Evolutionary conservation across 2,888 invertebrate genomes (phyloP), one percentile per base, ranked within the genome.

Genomic region (Lysandra bellargus): DNA sequence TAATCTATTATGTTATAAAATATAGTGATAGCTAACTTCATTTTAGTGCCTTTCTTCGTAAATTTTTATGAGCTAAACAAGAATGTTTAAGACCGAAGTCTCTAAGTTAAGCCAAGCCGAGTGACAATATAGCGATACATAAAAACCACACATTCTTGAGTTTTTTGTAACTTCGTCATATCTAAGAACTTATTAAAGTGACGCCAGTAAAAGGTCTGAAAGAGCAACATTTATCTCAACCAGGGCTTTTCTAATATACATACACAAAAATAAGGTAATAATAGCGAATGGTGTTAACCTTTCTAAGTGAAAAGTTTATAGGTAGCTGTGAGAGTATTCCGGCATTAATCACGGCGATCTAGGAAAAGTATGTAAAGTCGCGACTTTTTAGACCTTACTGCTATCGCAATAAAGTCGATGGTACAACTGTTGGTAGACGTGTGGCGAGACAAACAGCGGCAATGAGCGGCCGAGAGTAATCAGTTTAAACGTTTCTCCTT

Each of bases 401-500:
- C 60, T 5, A 33, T 14, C 14, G 69, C 4, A 69, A 14, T 69
- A 69, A 69, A 33, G 33, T 37, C 33, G 33, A 37, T 64, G 1
- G 5, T 37, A 12, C 14, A 69, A 4, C 33, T 1, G 69, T 69
- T 14, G 14, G 14, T 17, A 37, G 12, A 74, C 49, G 80, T 78
- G 78, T 81, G 75, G 72, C 72, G 78, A 80, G 78, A 80, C 81
- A 83, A 80, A 80, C 76, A 80, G 69, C 33, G 69, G 80, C 80
- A 80, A 80, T 80, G 80, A 79, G 80, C 80, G 69, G 85, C 82
- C 82, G 84, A 85, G 85, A 85, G 83, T 91, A 91, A 91, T 91
- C 91, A 88, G 87, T 88, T 90, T 90, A 87, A 88, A 89, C 86
- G 83, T 83, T 86, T 85, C 87, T 86, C 84, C 87, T 87, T 87